phyloP scores from a whole-genome alignment of 64 coral and sea anemone genomes.

The Montipora efflorescens region DNA sequence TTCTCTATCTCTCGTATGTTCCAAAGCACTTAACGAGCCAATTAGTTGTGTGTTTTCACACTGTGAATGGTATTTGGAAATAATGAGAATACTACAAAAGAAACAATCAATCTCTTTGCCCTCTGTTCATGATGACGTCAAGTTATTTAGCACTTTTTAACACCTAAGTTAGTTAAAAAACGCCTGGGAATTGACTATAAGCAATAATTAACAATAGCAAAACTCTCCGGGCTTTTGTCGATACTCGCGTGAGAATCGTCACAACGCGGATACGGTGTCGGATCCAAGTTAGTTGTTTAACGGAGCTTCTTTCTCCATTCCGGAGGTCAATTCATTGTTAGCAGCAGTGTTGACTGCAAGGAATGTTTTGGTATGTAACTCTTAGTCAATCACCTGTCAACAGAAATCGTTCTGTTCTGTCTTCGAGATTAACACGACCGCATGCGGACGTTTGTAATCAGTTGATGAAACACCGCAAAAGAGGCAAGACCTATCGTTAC shows the following conservation, averaged over 20 bases:
- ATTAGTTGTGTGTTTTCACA: neutral
- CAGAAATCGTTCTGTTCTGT: neutral
- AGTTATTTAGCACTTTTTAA: conserved; percentile 4
- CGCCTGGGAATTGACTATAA: neutral
- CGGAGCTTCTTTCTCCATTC: neutral
- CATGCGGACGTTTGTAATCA: conserved; percentile 1
- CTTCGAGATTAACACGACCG: neutral
- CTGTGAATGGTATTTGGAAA: conserved; percentile 45
- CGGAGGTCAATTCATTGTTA: neutral
- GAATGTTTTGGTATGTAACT: conserved; percentile 32
- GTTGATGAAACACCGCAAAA: conserved; percentile 5
- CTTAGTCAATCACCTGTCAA: conserved; percentile 40
- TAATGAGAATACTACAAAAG: conserved; percentile 20
- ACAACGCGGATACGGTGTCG: neutral
- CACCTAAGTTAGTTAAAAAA: neutral
- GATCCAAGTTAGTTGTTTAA: neutral
- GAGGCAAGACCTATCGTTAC: neutral
- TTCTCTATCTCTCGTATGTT: neutral
- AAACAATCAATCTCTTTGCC: conserved; percentile 37
- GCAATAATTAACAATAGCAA: neutral
- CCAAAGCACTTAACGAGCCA: neutral
- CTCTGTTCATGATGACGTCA: conserved; percentile 45
- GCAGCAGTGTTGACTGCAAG: neutral
- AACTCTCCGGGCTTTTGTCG: neutral
- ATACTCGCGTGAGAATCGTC: neutral